Base-by-base conservation (phyloP, 2,888 invertebrate genomes). In the Trissolcus japonicus region DNA sequence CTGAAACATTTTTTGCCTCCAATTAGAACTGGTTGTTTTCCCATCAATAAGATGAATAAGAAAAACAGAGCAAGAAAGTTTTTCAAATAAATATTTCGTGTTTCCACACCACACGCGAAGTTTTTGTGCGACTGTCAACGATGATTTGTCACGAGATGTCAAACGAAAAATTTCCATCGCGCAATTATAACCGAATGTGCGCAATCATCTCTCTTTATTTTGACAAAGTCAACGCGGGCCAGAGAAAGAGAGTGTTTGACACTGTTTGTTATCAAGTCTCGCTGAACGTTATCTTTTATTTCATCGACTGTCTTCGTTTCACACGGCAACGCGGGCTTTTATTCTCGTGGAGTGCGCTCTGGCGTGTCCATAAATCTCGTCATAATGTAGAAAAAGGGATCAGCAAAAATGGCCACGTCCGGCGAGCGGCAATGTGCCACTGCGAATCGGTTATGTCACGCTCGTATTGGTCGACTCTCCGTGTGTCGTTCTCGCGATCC, bases 301-400 rank as follows among this genome's bases (percentile, higher is more conserved):
- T 72, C 76, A 67, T 77, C 67, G 72, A 63, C 59, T 67, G 68
- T 73, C 68, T 77, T 56, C 48, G 62, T 73, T 35, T 68, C 60
- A 35, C 50, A 56, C 48, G n/a, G n/a, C 6, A 60, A n/a, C n/a
- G 55, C 69, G 68, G 53, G 53, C 76, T 78, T 78, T 68, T 71
- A 76, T 80, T 73, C 78, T 60, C 61, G 61, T 62, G 73, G 19
- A 71, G 68, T 62, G 71, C 69, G 79, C 78, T 19, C 19, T 80
- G 78, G 77, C 81, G 76, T 82, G 82, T 85, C 85, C 88, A 89
- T 89, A 88, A 88, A 89, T 89, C 88, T 88, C 85, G 85, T 85
- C 87, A 85, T 87, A 86, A 86, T 86, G 86, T 86, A 84, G 83
- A 86, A 87, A n/a, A 88, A 29, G 86, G 88, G 88, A 88, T 88